These are phyloP conservation scores for Drosophila planitibia DNA, from an alignment of 2,888 invertebrate genomes.

Conservation along the genomic window DNA sequence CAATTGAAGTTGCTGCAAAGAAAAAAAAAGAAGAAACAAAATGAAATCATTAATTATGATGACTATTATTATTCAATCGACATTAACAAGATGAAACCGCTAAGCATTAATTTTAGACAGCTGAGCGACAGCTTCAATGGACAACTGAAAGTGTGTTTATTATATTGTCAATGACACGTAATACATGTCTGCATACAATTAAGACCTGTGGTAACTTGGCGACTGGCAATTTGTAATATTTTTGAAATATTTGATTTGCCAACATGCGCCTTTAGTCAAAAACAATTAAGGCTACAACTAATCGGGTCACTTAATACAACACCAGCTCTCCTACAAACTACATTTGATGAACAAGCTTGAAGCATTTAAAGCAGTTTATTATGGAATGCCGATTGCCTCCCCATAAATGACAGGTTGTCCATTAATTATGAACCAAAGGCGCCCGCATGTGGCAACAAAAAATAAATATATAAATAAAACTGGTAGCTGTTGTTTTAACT, in stretches of 20 bases:
- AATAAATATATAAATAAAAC: conserved; percentile 24
- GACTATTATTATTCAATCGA: conserved; percentile 8
- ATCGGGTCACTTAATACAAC: conserved; percentile 39
- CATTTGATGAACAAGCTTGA: conserved; percentile 38
- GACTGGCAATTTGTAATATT: conserved; percentile 12
- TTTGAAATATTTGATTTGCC: conserved; percentile 28
- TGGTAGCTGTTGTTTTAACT: conserved; percentile 40
- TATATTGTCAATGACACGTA: conserved; percentile 20
- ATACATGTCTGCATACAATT: conserved; percentile 54
- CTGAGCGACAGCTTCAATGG: conserved; percentile 43
- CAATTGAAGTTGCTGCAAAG: conserved; percentile 65
- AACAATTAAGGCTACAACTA: conserved; percentile 22
- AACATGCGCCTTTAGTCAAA: conserved; percentile 17
- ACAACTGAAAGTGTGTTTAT: not conserved
- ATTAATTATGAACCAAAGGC: conserved; percentile 59
- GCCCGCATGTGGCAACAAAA: conserved; percentile 52
- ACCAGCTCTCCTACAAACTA: conserved; percentile 31
- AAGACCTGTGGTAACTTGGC: conserved; percentile 41
- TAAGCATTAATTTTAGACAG: conserved; percentile 34
- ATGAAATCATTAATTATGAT: conserved; percentile 12
- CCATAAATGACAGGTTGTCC: conserved; percentile 44
- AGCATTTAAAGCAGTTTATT: conserved; percentile 35
- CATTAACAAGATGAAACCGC: conserved; percentile 29
- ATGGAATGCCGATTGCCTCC: conserved; percentile 41
- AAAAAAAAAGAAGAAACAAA: conserved; percentile 13